phyloP scores from a whole-genome alignment of 1,140 invertebrate species.

The Ips typographus region DNA sequence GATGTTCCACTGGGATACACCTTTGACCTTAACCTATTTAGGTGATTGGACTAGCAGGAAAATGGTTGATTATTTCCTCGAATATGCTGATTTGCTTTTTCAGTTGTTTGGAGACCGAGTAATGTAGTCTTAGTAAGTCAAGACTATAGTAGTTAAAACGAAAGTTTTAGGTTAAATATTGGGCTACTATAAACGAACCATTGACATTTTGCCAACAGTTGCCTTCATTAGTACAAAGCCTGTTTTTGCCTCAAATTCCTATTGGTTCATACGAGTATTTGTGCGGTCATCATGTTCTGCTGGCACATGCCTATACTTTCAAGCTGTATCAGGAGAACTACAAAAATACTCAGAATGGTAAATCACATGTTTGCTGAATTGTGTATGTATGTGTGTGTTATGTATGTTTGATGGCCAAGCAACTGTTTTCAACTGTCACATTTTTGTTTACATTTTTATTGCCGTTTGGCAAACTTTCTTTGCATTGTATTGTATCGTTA shows the following conservation, averaged over 20 bases:
- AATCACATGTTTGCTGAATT: conserved; percentile 57
- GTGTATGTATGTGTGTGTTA: too few relatives aligned
- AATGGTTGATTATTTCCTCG: conserved; percentile 49
- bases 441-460: conserved; percentile 40
- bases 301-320: conserved; percentile 44
- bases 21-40: conserved; percentile 50
- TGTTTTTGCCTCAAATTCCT: not conserved
- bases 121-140: not conserved
- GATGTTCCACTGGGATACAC: conserved; percentile 53
- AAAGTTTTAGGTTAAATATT: conserved; percentile 50
- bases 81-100: conserved; percentile 46
- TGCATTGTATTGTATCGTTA: not conserved
- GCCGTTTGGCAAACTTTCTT: too few relatives aligned
- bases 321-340: conserved; percentile 44
- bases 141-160: not conserved
- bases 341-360: conserved; percentile 40
- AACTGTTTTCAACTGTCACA: too few relatives aligned
- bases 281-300: conserved; percentile 44
- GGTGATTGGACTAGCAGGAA: conserved; percentile 56
- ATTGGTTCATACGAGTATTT: conserved; percentile 49
- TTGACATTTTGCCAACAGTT: conserved; percentile 42
- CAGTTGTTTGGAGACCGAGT: conserved; percentile 38
- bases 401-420: too few relatives aligned
- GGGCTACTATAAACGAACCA: conserved; percentile 58
- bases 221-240: conserved; percentile 32